Conservation (phyloP, 2,888 invertebrate genomes). For the Netelia virgata region DNA sequence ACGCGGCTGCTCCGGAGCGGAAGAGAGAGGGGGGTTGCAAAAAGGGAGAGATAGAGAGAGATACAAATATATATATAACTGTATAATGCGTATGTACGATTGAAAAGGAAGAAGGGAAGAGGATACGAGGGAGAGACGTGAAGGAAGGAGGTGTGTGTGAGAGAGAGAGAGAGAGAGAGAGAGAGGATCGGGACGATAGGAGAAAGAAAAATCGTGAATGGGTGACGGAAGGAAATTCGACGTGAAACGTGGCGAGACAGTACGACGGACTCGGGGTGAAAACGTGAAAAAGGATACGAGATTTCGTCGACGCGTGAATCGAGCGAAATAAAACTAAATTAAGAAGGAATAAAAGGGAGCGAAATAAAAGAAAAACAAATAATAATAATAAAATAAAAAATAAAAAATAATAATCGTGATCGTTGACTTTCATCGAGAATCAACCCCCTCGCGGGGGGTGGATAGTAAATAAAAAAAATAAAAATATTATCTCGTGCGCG, state of each 20-base stretch:
- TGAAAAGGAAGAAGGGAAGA: conserved; percentile 62
- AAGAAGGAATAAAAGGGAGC: not conserved
- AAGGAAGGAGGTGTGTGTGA: conserved; percentile 57
- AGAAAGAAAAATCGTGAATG: conserved; percentile 64
- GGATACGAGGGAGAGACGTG: conserved; percentile 30
- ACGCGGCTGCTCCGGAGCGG: conserved; percentile 72
- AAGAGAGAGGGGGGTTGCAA: conserved; percentile 64
- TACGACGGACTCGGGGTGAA: conserved; percentile 18
- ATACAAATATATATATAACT: conserved; percentile 57
- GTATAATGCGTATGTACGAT: conserved; percentile 33
- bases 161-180: too few relatives aligned
- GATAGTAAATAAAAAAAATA: conserved; percentile 20
- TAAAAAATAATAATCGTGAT: conserved; percentile 6
- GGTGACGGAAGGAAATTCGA: conserved; percentile 32
- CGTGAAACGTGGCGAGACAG: conserved; percentile 33
- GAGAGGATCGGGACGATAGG: conserved; percentile 62
- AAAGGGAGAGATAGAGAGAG: conserved; percentile 60
- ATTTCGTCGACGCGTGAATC: conserved; percentile 29
- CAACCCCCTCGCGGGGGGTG: conserved; percentile 18
- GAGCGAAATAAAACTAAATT: conserved; percentile 12
- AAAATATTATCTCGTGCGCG: conserved; percentile 67
- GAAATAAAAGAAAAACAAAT: not conserved
- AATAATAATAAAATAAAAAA: not conserved
- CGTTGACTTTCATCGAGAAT: not conserved
- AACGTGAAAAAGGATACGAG: conserved; percentile 44